Base-by-base conservation (phyloP, 1,140 invertebrate species). In the Drusus annulatus region DNA sequence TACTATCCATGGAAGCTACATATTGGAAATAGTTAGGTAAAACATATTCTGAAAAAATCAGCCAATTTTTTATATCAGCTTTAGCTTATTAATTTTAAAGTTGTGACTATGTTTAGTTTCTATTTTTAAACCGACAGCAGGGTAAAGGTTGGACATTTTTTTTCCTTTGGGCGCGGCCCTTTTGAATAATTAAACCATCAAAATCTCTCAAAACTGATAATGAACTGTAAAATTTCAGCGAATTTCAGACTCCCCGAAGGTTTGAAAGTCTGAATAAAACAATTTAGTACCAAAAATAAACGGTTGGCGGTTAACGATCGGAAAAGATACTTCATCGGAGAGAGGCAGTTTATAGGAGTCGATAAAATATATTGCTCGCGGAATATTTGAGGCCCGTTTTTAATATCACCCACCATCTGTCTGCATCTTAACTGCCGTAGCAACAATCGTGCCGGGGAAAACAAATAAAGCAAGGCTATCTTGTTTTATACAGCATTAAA, bases 401-500 rank as follows among this genome's bases (percentile, higher is more conserved):
- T 78, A 78, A 81, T 81, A 78, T 81, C 76, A n/a, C 73, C 60
- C 76, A 73, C 80, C 80, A 81, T 81, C 80, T 81, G 80, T 78
- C 77, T 69, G 80, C 80, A 76, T 81, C 77, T 78, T 78, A 79
- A 78, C 77, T 74, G 71, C 62, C 56, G 68, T 25, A 60, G 74
- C 45, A 58, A 79, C 58, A 81, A 79, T 76, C 80, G 80, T 71
- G 80, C 68, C 15, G 78, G 54, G 80, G 60, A 76, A 65, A 76
- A 81, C 76, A 79, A 81, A 81, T 81, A 81, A 81, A 71, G 36
- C 28, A n/a, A 36, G 76, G 80, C 80, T 74, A 78, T 81, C 80
- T 75, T 65, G 76, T 78, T 81, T 81, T 81, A 81, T 81, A 74
- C 77, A 77, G 80, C 80, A 78, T 81, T 78, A 81, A 81, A 81